Percentiles rank a stretch among this genome's conserved stretches.
These are phyloP conservation scores for Erynnis tages DNA, from an alignment of 2,888 invertebrate genomes.

Conservation along the genomic window DNA sequence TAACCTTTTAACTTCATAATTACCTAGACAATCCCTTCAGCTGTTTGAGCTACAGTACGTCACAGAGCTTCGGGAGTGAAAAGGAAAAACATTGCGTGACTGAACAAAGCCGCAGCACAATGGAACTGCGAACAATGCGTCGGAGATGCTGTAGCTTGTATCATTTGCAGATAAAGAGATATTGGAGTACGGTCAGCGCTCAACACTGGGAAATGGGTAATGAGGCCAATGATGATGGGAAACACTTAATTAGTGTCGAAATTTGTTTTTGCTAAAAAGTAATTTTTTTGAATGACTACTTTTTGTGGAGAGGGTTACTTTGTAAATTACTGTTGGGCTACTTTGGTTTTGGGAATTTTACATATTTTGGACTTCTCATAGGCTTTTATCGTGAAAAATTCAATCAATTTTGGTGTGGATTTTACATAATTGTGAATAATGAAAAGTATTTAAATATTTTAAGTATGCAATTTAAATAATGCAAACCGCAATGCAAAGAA, in stretches of 20 bases:
- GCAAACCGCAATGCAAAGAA: too few relatives aligned
- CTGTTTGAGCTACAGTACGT: slow-evolving; percentile 50
- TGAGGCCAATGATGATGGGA: slow-evolving; percentile 5
- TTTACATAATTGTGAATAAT: too few relatives aligned
- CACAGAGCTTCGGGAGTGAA: slow-evolving; percentile 63
- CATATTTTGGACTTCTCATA: too few relatives aligned
- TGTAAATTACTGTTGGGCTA: too few relatives aligned
- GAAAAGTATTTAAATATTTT: too few relatives aligned
- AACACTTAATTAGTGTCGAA: slow-evolving; percentile 5
- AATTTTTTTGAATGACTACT: too few relatives aligned
- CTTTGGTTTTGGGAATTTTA: too few relatives aligned
- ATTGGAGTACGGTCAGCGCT: slow-evolving; percentile 16
- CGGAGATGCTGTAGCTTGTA: slow-evolving; percentile 65
- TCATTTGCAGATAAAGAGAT: slow-evolving; percentile 69
- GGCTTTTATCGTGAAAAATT: too few relatives aligned
- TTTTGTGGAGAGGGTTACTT: too few relatives aligned
- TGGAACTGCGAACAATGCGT: slow-evolving; percentile 74
- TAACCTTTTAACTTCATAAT: slow-evolving; percentile 38
- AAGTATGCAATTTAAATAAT: too few relatives aligned
- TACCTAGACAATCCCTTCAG: slow-evolving; percentile 42
- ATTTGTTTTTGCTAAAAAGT: too few relatives aligned
- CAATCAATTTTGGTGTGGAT: too few relatives aligned
- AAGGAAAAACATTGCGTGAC: slow-evolving; percentile 76
- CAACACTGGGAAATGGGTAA: slow-evolving; percentile 23
- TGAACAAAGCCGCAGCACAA: slow-evolving; percentile 72